Percentiles rank a stretch among this genome's conserved stretches.
These are phyloP conservation scores for Drosophila nr. perissopoda DNA, from an alignment of 2,888 invertebrate genomes.

Conservation along the genomic window DNA sequence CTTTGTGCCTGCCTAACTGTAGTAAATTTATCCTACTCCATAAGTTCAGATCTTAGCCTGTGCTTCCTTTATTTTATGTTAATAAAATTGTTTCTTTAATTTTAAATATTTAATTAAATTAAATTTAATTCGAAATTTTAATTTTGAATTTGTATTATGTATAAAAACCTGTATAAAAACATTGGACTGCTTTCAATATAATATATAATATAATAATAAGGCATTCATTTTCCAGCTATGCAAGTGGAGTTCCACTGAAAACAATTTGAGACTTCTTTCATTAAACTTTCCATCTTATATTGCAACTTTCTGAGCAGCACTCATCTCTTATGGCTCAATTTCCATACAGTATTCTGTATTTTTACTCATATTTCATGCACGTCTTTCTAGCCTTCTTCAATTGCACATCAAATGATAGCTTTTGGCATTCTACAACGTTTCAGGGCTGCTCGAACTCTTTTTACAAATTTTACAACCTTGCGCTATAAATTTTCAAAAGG, in stretches of 20 bases:
- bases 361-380: not conserved
- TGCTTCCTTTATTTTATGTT: too few species aligned
- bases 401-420: conserved; percentile 13
- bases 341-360: not conserved
- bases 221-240: not conserved
- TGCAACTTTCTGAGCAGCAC: not conserved
- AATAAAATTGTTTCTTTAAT: not conserved
- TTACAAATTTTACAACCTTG: conserved; percentile 28
- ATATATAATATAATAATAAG: not conserved
- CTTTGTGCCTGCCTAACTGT: too few species aligned
- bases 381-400: not conserved
- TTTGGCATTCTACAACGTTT: conserved; percentile 5
- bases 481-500: conserved; percentile 27
- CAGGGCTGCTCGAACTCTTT: conserved; percentile 27
- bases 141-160: not conserved
- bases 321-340: not conserved
- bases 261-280: not conserved
- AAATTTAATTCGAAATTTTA: not conserved
- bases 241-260: not conserved
- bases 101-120: not conserved
- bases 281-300: not conserved
- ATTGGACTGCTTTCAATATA: not conserved
- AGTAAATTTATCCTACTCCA: not conserved
- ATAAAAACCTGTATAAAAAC: not conserved
- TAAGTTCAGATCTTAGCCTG: not conserved